Percentiles rank a stretch among this genome's conserved stretches.
Conservation (phyloP, 2,113 vertebrate genomes). For the Sminthopsis crassicaudata region DNA sequence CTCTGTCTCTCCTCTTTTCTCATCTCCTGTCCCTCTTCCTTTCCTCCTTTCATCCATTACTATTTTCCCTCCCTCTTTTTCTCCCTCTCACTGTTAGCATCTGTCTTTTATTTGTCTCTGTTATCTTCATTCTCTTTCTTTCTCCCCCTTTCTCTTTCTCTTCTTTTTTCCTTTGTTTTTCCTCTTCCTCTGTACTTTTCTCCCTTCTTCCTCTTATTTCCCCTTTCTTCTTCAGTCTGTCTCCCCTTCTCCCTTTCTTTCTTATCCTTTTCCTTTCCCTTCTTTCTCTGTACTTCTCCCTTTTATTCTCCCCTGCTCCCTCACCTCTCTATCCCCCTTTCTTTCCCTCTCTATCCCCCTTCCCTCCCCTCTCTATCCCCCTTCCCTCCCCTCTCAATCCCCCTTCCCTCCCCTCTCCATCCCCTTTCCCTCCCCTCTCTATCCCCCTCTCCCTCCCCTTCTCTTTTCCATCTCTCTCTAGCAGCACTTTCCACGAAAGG, state of each 20-base stretch:
- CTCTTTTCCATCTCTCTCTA: slow-evolving; percentile 35
- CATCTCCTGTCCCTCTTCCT: neutral
- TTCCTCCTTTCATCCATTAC: no score
- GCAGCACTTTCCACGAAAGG: slow-evolving; percentile 37
- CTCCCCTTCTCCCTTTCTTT: neutral
- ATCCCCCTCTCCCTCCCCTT: neutral
- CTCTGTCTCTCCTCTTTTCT: no score
- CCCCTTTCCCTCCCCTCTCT: neutral
- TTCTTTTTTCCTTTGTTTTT: no score
- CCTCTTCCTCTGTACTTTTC: neutral
- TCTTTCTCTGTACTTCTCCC: neutral
- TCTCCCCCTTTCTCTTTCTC: no score
- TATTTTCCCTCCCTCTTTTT: neutral
- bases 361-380: no score
- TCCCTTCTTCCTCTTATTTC: neutral
- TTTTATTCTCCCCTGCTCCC: neutral
- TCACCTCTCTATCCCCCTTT: no score
- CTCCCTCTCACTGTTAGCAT: neutral
- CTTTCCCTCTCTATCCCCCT: slow-evolving; percentile 15
- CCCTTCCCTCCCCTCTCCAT: neutral
- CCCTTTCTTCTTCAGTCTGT: no score
- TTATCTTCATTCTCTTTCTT: neutral
- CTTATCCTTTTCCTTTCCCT: no score
- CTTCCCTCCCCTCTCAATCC: slow-evolving; percentile 1
- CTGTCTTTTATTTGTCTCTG: no score